phyloP scores from a whole-genome alignment of 2,113 vertebrate genomes.

The Ochotona princeps region DNA sequence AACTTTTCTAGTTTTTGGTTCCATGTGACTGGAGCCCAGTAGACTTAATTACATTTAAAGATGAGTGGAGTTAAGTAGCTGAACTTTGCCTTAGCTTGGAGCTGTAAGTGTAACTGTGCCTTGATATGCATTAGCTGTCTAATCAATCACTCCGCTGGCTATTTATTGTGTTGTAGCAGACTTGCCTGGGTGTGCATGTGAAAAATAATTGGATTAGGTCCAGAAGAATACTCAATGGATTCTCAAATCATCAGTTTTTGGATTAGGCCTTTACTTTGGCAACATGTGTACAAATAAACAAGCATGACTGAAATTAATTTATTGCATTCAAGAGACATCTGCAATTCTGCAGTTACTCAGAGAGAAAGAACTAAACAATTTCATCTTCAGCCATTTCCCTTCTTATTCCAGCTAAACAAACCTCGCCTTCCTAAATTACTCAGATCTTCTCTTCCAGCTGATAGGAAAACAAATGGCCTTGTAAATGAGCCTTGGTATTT shows the following conservation, averaged over 20 bases:
- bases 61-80: constrained; percentile 53
- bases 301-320: constrained; percentile 84
- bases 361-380: constrained; percentile 80
- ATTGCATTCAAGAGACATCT: constrained; percentile 81
- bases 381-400: constrained; percentile 80
- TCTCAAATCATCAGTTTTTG: constrained; percentile 72
- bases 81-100: constrained; percentile 30
- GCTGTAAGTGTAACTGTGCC: neutral
- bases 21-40: neutral
- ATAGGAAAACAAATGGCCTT: constrained; percentile 66
- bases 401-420: constrained; percentile 74
- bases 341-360: constrained; percentile 80
- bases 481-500: constrained; percentile 42
- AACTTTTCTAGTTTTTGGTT: constrained; percentile 32
- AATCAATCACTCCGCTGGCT: neutral
- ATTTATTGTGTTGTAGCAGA: neutral
- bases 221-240: constrained; percentile 65
- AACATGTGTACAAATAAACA: constrained; percentile 81
- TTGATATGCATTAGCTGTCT: neutral
- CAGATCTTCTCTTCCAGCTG: constrained; percentile 51
- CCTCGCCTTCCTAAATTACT: constrained; percentile 55
- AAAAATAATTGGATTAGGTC: constrained; percentile 52
- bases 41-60: constrained; percentile 65
- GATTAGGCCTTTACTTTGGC: constrained; percentile 78
- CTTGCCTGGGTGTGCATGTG: constrained; percentile 33